Evolutionary conservation across 2,797 vertebrate species (phyloP).

Genomic region (Clarias fuscus): DNA sequence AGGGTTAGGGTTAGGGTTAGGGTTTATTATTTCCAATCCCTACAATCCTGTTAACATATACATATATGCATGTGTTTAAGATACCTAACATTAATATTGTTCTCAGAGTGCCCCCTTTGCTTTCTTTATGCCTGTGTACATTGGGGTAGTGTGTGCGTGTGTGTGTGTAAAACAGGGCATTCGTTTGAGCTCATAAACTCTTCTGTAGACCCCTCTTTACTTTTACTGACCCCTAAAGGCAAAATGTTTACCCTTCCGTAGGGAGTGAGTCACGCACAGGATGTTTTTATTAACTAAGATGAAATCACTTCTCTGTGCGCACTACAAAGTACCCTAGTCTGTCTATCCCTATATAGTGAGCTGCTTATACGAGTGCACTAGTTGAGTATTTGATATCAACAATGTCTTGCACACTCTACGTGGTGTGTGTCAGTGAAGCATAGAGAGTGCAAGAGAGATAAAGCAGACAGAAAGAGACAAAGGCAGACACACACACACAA

Average conservation of each 20-base stretch:
- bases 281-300: slow-evolving; percentile 11
- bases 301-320: not conserved
- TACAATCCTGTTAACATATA: too few species aligned
- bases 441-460: not conserved
- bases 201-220: not conserved
- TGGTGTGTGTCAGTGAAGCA: not conserved
- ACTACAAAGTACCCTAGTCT: not conserved
- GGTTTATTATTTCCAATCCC: too few species aligned
- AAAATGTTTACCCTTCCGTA: not conserved
- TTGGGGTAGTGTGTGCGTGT: not conserved
- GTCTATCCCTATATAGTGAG: not conserved
- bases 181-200: not conserved
- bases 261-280: not conserved
- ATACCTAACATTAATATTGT: not conserved
- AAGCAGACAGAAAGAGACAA: not conserved
- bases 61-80: not conserved
- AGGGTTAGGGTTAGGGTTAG: too few species aligned
- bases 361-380: not conserved
- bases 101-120: not conserved
- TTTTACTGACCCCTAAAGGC: not conserved
- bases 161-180: not conserved
- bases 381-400: not conserved
- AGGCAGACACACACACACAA: not conserved
- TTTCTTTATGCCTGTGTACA: not conserved
- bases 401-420: not conserved